Evolutionary conservation across 2,113 vertebrate species (phyloP), one percentile per base, ranked within the genome.

Genomic region (Heterotilapia buettikoferi): DNA sequence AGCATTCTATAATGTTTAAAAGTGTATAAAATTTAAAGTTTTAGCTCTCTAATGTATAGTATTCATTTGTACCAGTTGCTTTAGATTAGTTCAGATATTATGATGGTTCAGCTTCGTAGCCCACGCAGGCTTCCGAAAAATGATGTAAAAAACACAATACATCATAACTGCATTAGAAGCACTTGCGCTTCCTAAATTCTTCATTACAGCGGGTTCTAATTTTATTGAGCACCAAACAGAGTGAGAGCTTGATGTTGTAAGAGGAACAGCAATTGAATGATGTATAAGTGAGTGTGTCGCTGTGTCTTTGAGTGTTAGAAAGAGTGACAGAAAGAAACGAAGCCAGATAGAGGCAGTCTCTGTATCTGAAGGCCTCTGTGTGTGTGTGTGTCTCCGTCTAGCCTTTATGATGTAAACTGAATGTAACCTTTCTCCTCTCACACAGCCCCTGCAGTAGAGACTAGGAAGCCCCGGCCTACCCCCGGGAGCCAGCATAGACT

Each of bases 381-480:
- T 91, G 88, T 83, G 87, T 61, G 88, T 54, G 79, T 88, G 89
- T 92, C 88, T 83, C 90, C 24, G 36, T 85, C 76, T 71, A 43
- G 83, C 88, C 88, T 94, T 94, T 93, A 94, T 96, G 94, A 95
- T 94, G 94, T 95, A 95, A 95, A 95, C 94, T 95, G 92, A 95
- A 96, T 95, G 94, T 94, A 95, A 94, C 94, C 95, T 93, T 95
- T 96, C 93, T 95, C 93, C 91, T 91, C 92, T 93, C 84, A 79
- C 90, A 88, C 82, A 92, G 93, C 90, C 90, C 93, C 93, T 94
- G 94, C 95, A 94, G 92, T 36, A 79, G 81, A 63, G 91, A 90
- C 90, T 57, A 36, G 90, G 94, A 93, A 92, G 87, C 93, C 92
- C 90, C 76, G 5, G 76, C 26, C 63, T 26, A 7, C 19, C 80